Evolutionary conservation across 1,140 invertebrate species (phyloP).

Genomic region (Liolophura sinensis): DNA sequence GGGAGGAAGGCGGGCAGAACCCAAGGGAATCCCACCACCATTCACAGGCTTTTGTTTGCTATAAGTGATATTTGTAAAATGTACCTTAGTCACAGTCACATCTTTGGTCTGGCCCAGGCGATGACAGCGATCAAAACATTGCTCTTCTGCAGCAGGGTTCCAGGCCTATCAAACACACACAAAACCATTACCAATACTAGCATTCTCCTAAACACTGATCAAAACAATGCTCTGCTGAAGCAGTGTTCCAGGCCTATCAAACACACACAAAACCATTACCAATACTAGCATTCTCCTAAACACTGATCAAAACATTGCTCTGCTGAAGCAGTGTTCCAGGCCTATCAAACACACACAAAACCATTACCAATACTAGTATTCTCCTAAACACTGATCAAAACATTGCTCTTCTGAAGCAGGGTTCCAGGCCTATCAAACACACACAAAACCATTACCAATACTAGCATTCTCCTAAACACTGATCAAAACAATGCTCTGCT

Average conservation of each 20-base stretch:
- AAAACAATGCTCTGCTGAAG: too few species aligned
- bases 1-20: too few species aligned
- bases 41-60: too few species aligned
- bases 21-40: too few species aligned
- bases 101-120: constrained; percentile 39
- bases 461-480: neutral
- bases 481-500: neutral
- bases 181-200: neutral
- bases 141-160: constrained; percentile 40
- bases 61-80: too few species aligned
- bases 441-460: neutral
- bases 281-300: too few species aligned
- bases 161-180: constrained; percentile 19
- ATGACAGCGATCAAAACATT: constrained; percentile 42
- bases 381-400: constrained; percentile 40
- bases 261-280: too few species aligned
- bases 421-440: constrained; percentile 29
- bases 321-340: too few species aligned
- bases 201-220: neutral
- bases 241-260: too few species aligned
- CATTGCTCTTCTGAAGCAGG: constrained; percentile 40
- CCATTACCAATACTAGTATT: too few species aligned
- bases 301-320: too few species aligned
- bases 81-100: constrained; percentile 41
- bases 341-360: too few species aligned